Percentiles rank a stretch among this genome's conserved stretches.
Evolutionary conservation across 35 echinoderm and acorn worm species (phyloP).

Genomic region (Lytechinus pictus): DNA sequence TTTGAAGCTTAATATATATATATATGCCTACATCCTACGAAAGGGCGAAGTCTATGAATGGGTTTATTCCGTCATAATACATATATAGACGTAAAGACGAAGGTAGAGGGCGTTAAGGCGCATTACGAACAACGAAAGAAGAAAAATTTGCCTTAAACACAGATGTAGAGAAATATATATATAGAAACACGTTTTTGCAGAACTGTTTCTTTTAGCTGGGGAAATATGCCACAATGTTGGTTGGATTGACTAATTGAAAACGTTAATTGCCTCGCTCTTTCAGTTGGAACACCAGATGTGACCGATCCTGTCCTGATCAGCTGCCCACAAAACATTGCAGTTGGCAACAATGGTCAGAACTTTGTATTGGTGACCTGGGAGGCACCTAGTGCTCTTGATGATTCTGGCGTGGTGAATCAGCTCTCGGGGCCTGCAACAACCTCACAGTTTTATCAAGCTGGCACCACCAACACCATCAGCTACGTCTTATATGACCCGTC

Average conservation of each 20-base stretch:
- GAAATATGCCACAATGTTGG: neutral
- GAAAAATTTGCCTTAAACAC: no score
- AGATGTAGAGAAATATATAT: no score
- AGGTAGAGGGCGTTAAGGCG: no score
- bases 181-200: no score
- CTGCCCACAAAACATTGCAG: constrained; percentile 49
- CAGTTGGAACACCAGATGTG: constrained; percentile 41
- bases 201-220: no score
- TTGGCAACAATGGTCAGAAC: constrained; percentile 11
- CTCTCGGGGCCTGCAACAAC: constrained; percentile 23
- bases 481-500: constrained; percentile 63
- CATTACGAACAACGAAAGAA: no score
- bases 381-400: constrained; percentile 52
- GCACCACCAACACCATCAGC: constrained; percentile 26
- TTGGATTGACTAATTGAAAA: neutral
- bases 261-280: neutral
- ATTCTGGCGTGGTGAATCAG: constrained; percentile 50
- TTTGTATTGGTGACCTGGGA: constrained; percentile 64
- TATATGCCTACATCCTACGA: no score
- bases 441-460: constrained; percentile 35
- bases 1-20: no score
- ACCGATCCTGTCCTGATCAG: constrained; percentile 39
- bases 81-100: no score
- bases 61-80: no score
- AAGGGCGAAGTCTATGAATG: no score